A percentile compares a stretch with the other conserved stretches of the same genome.
phyloP scores from a whole-genome alignment of 2,888 invertebrate genomes.

The Chloroclysta siterata region DNA sequence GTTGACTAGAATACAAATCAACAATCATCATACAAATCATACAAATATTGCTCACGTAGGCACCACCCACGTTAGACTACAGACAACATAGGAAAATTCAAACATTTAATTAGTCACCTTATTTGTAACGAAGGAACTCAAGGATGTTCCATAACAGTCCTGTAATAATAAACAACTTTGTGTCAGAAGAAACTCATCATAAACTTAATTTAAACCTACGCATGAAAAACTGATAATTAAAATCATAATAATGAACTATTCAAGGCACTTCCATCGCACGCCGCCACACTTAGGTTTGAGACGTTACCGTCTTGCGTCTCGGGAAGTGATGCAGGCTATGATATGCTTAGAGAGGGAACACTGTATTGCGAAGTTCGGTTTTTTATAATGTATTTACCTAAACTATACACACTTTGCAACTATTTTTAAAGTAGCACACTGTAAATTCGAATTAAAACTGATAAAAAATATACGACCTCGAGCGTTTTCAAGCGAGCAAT shows the following conservation, averaged over 20 bases:
- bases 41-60: constrained; percentile 55
- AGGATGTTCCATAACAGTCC: constrained; percentile 75
- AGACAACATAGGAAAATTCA: constrained; percentile 77
- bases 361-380: too few species aligned
- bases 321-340: neutral
- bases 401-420: too few species aligned
- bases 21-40: constrained; percentile 57
- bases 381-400: too few species aligned
- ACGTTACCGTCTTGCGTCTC: neutral
- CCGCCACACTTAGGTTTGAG: neutral
- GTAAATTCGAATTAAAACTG: too few species aligned
- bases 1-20: constrained; percentile 38
- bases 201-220: constrained; percentile 76
- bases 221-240: constrained; percentile 63
- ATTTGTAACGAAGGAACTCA: constrained; percentile 73
- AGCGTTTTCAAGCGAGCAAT: too few species aligned
- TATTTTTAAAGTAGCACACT: too few species aligned
- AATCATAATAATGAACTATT: constrained; percentile 28
- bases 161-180: constrained; percentile 76
- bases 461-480: too few species aligned
- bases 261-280: constrained; percentile 5
- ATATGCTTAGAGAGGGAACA: neutral
- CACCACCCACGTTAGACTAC: constrained; percentile 72
- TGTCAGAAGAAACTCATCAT: constrained; percentile 77
- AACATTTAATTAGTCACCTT: constrained; percentile 79